Conservation (phyloP, 1,140 invertebrate genomes). For the Zaprionus nigranus region DNA sequence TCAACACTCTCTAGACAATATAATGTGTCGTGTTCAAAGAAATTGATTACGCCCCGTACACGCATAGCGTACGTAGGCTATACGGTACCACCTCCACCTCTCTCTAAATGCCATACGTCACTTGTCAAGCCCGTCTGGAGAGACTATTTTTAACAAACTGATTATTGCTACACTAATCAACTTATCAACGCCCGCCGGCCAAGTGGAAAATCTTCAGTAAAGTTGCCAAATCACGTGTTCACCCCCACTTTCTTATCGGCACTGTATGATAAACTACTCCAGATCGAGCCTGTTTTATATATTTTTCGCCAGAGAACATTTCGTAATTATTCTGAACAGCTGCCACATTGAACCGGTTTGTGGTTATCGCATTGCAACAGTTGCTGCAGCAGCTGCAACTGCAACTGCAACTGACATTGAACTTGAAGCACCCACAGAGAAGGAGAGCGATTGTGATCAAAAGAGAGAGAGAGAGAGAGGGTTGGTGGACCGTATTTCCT, state of each 20-base stretch:
- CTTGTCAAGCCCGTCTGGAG: neutral
- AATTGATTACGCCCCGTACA: conserved; percentile 39
- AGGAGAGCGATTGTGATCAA: neutral
- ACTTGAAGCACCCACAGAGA: conserved; percentile 53
- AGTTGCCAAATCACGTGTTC: conserved; percentile 35
- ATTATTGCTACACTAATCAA: conserved; percentile 16
- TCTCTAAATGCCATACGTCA: conserved; percentile 7
- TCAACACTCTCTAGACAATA: conserved; percentile 34
- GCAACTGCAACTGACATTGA: conserved; percentile 68
- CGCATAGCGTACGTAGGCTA: no score
- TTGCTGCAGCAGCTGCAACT: conserved; percentile 46
- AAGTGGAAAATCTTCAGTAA: conserved; percentile 32
- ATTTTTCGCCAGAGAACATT: neutral
- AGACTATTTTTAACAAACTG: conserved; percentile 11
- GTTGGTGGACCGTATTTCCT: conserved; percentile 40
- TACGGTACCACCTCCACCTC: neutral
- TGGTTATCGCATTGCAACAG: conserved; percentile 50
- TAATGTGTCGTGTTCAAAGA: conserved; percentile 43
- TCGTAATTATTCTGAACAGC: conserved; percentile 44
- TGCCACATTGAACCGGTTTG: conserved; percentile 61
- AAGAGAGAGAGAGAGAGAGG: conserved; percentile 16
- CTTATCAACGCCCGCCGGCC: conserved; percentile 22
- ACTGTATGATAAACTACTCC: conserved; percentile 11
- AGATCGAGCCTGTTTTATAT: conserved; percentile 46
- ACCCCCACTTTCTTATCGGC: conserved; percentile 22